phyloP scores from a whole-genome alignment of 1,140 invertebrate species.

The Hylaeus anthracinus region DNA sequence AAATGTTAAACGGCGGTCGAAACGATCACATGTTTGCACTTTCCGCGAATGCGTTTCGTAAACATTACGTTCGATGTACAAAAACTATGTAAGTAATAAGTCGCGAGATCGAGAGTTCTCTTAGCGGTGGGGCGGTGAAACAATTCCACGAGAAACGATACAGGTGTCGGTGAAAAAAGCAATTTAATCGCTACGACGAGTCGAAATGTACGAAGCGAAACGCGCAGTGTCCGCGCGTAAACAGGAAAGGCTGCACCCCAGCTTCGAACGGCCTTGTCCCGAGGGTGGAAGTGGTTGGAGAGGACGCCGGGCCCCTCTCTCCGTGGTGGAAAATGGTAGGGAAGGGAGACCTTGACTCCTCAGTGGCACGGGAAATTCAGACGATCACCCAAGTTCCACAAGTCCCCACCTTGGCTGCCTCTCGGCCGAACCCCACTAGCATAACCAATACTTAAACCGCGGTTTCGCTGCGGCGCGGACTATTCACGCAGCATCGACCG shows the following conservation, averaged over 20 bases:
- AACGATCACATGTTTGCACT: neutral
- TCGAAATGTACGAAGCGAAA: neutral
- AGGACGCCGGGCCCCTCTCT: constrained; percentile 11
- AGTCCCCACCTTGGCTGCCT: constrained; percentile 35
- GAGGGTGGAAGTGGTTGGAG: constrained; percentile 29
- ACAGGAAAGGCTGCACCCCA: too few species aligned
- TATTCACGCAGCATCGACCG: constrained; percentile 78
- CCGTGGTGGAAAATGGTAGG: neutral
- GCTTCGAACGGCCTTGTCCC: constrained; percentile 45
- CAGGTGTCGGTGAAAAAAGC: too few species aligned
- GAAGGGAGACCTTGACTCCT: constrained; percentile 58
- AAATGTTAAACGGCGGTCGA: neutral
- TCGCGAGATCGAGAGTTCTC: neutral
- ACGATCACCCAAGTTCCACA: constrained; percentile 53
- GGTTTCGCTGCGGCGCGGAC: constrained; percentile 71
- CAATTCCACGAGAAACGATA: neutral
- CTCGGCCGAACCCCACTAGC: constrained; percentile 72
- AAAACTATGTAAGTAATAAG: neutral
- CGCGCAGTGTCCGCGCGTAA: neutral
- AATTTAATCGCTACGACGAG: too few species aligned
- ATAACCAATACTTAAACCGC: constrained; percentile 78
- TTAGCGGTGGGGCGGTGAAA: too few species aligned
- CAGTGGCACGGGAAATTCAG: constrained; percentile 34
- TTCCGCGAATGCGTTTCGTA: neutral
- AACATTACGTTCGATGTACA: neutral